Evolutionary conservation across 2,888 invertebrate species (phyloP), one percentile per base, ranked within the genome.

Genomic region (Acleris emargana): DNA sequence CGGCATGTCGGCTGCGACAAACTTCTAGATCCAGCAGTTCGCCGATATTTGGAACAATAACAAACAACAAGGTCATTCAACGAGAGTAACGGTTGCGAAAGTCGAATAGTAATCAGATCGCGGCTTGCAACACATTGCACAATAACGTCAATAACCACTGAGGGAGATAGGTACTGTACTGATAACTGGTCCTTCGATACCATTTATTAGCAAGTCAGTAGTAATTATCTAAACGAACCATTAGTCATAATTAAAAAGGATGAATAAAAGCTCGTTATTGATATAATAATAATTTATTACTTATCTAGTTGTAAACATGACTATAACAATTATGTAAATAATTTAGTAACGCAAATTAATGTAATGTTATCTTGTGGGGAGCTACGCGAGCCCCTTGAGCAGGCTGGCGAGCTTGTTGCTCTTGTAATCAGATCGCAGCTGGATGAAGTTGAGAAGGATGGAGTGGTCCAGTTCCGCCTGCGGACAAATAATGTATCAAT

Each of bases 351-450:
- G 47, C 55, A 52, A 60, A 42, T 54, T 16, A 54, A 42, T 1
- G 18, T 53, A 25, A 43, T 20, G 25, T 57, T 49, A 32, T 47
- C 32, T 58, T 49, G 9, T 17, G 25, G 25, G 13, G 28, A 7
- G 69, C 20, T 86, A 89, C 61, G 94, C 89, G 51, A 94, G 87
- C 62, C 94, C 94, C 77, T 94, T 94, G 49, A 94, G 87, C 76
- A 93, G 94, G 71, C 91, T 95, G 22, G 95, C 94, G 69, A 97
- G 93, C 83, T 97, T 97, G 78, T 97, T 97, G 57, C 95, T 96
- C 86, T 98, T 98, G 91, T 97, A 99, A 90, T 99, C 99, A 5
- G 97, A 96, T 67, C 99, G 94, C 32, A 99, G 94, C 86, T 99
- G 98, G 74, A 99, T 97, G 87, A 99, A 99, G 88, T 96, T 98